Base-by-base conservation (phyloP, 2,888 invertebrate species). In the Halictus quadricinctus region DNA sequence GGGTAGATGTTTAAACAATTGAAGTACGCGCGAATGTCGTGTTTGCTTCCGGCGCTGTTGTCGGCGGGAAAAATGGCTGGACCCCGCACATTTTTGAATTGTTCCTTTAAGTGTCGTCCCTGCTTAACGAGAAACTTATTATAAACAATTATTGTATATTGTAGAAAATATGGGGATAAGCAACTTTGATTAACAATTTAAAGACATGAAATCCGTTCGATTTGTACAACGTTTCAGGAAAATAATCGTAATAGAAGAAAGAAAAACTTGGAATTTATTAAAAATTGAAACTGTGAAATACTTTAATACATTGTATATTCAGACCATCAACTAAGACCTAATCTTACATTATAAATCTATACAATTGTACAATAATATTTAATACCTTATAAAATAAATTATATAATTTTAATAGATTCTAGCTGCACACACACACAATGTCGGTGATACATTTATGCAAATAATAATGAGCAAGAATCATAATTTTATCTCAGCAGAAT, bases 291-390 rank as follows among this genome's bases (percentile, higher is more conserved):
- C 78, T 83, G 77, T 72, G 75, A 90, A 90, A 89, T 84, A 84
- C 75, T 80, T 83, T 81, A 73, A 88, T 79, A 84, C 60, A 88
- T 87, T 77, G 88, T 88, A 91, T 85, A 88, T 88, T 93, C 93
- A 94, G 94, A 94, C 93, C 94, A 94, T 94, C 93, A 94, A 94
- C 94, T 94, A 94, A 94, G 92, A 90, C 86, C 88, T 93, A 92
- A 87, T 86, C 93, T 93, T 93, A 94, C 90, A 90, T 81, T 90
- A 92, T 94, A 94, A 89, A 78, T 89, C 92, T 94, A 93, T 93
- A 93, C 94, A 94, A 94, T 93, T 94, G 92, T 94, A 94, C 93
- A 94, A 93, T 90, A 90, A 80, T 76, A 89, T 88, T 90, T 76
- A 66, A 86, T 87, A 81, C 80, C 88, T 90, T 90, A 89, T 70